Conservation (phyloP, 35 echinoderm and acorn worm genomes). For the Ophioderma brevispina region DNA sequence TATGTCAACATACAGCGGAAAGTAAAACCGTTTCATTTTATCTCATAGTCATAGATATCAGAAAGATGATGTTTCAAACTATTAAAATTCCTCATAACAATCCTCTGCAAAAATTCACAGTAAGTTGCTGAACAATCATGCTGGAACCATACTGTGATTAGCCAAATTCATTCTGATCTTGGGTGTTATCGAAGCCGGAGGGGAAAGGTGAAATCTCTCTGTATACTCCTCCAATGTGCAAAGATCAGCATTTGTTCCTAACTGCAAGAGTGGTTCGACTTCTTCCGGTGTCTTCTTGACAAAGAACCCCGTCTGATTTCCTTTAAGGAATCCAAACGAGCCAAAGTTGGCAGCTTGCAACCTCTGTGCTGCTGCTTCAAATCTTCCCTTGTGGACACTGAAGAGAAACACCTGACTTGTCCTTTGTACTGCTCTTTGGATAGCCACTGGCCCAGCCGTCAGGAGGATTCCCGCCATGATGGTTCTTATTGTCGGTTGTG, state of each 20-base stretch:
- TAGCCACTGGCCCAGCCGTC: not conserved
- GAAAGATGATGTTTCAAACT: no score
- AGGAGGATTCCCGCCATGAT: not conserved
- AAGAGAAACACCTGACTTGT: not conserved
- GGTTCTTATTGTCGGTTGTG: not conserved
- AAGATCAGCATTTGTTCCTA: not conserved
- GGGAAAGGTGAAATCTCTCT: not conserved
- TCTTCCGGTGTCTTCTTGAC: not conserved
- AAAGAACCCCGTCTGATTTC: not conserved
- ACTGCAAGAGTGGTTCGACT: not conserved
- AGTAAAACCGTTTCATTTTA: no score
- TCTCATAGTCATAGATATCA: no score
- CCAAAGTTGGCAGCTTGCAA: not conserved
- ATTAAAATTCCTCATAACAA: no score
- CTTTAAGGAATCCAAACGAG: not conserved
- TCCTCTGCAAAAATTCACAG: no score
- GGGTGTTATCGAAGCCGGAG: not conserved
- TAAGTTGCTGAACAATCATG: no score
- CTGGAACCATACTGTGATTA: no score
- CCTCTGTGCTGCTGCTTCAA: not conserved
- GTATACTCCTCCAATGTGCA: not conserved
- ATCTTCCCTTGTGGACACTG: not conserved
- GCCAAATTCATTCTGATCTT: no score
- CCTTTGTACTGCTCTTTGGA: not conserved
- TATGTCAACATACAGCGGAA: no score